Percentiles rank a stretch among this genome's conserved stretches.
Evolutionary conservation across 2,797 vertebrate genomes (phyloP).

Genomic region (Rhynchotus rufescens): DNA sequence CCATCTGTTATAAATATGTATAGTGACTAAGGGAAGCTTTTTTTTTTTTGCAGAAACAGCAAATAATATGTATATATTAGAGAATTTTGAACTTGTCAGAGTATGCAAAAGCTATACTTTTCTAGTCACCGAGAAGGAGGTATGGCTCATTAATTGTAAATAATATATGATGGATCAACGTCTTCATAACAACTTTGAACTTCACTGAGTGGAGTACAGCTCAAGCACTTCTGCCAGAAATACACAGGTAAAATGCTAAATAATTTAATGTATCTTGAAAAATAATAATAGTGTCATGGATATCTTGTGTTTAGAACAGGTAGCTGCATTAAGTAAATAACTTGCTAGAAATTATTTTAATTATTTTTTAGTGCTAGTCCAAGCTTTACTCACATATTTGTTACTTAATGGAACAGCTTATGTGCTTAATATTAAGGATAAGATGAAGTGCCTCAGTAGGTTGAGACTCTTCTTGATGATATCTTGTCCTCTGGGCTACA

Average conservation of each 20-base stretch:
- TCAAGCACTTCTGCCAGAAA: not conserved
- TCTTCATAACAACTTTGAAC: not conserved
- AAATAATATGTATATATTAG: not conserved
- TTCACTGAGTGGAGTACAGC: not conserved
- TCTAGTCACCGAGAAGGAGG: not conserved
- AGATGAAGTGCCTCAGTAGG: slow-evolving; percentile 34
- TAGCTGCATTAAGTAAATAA: not conserved
- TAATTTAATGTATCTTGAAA: not conserved
- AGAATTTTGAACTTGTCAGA: not conserved
- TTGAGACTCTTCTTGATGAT: slow-evolving; percentile 16
- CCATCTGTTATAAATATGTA: not conserved
- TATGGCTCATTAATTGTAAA: not conserved
- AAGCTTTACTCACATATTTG: not conserved
- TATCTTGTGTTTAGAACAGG: not conserved
- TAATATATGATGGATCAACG: not conserved
- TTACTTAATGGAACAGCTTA: slow-evolving; percentile 2
- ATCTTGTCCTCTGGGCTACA: not conserved
- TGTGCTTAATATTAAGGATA: not conserved
- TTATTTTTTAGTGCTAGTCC: slow-evolving; percentile 19
- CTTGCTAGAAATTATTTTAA: not conserved
- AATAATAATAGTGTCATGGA: not conserved
- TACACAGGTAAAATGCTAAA: not conserved
- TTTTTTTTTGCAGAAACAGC: not conserved
- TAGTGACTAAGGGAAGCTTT: not conserved
- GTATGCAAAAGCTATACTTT: not conserved